These are phyloP conservation scores for Prionace glauca DNA, from an alignment of 2,797 vertebrate genomes.

Conservation along the genomic window DNA sequence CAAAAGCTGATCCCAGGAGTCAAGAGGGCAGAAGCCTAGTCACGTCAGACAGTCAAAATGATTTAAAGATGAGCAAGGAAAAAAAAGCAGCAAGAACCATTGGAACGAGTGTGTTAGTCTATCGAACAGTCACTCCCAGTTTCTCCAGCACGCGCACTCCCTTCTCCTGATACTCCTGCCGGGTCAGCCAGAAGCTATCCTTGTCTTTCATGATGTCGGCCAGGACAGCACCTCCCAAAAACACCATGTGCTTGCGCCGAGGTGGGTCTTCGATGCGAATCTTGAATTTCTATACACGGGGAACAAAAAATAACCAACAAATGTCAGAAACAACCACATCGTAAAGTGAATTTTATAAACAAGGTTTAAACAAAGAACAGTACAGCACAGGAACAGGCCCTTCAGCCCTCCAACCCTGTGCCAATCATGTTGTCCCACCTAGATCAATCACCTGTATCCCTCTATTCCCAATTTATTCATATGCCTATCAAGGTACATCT, in stretches of 20 bases:
- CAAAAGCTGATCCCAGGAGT: constrained; percentile 58
- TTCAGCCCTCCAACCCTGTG: no score
- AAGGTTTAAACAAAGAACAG: no score
- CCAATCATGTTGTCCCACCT: no score
- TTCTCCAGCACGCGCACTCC: constrained; percentile 95
- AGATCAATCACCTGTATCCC: no score
- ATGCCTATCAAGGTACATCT: no score
- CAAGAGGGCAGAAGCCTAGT: constrained; percentile 60
- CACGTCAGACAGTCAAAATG: constrained; percentile 57
- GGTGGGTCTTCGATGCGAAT: constrained; percentile 65
- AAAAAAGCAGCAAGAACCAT: constrained; percentile 41
- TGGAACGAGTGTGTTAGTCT: constrained; percentile 58
- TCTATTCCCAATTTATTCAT: no score
- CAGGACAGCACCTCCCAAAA: constrained; percentile 89
- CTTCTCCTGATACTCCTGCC: constrained; percentile 95
- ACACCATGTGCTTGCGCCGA: constrained; percentile 98
- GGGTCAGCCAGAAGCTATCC: constrained; percentile 98
- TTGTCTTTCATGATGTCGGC: constrained; percentile 99
- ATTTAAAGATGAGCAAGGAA: constrained; percentile 62
- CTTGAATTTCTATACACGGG: constrained; percentile 64
- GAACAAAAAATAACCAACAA: neutral
- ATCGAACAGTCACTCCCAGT: constrained; percentile 97
- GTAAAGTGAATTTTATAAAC: neutral
- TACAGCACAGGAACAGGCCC: no score
- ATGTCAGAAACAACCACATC: neutral